A percentile compares a stretch with the other conserved stretches of the same genome.
Conservation (phyloP, 2,797 vertebrate species). For the Myiotriccus ornatus region DNA sequence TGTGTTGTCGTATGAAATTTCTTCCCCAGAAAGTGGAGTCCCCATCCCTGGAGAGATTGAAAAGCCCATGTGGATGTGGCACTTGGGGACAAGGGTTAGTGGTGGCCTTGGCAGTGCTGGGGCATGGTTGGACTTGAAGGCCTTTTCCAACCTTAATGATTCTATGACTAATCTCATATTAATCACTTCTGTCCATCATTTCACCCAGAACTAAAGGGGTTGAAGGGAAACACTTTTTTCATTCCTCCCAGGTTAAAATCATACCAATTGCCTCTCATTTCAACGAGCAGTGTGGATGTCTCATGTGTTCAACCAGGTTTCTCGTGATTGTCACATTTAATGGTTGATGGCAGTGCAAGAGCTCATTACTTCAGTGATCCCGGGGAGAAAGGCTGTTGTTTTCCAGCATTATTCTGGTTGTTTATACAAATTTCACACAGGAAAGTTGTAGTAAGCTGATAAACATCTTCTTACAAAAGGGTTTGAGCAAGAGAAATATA, state of each 20-base stretch:
- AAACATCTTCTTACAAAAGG: slow-evolving; percentile 31
- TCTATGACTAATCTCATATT: accelerated
- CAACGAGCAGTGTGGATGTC: background rate
- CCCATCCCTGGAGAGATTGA: background rate
- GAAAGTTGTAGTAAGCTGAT: slow-evolving; percentile 33
- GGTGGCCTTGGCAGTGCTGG: background rate
- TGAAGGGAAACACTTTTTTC: background rate
- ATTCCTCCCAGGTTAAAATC: background rate
- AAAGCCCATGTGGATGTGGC: background rate
- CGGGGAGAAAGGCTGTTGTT: background rate
- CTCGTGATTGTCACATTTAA: background rate
- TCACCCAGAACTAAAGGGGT: background rate
- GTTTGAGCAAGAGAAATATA: background rate
- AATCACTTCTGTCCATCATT: background rate
- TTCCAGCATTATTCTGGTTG: background rate
- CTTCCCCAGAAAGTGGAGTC: background rate
- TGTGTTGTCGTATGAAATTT: no score
- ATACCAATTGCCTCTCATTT: background rate
- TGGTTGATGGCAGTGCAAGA: background rate
- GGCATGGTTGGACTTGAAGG: background rate
- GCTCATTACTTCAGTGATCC: background rate
- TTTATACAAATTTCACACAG: background rate
- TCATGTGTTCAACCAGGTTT: background rate
- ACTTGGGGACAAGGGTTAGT: background rate
- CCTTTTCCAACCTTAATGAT: background rate